Percentiles rank a stretch among this genome's conserved stretches.
phyloP scores from a whole-genome alignment of 2,113 vertebrate species.

The Mobula hypostoma region DNA sequence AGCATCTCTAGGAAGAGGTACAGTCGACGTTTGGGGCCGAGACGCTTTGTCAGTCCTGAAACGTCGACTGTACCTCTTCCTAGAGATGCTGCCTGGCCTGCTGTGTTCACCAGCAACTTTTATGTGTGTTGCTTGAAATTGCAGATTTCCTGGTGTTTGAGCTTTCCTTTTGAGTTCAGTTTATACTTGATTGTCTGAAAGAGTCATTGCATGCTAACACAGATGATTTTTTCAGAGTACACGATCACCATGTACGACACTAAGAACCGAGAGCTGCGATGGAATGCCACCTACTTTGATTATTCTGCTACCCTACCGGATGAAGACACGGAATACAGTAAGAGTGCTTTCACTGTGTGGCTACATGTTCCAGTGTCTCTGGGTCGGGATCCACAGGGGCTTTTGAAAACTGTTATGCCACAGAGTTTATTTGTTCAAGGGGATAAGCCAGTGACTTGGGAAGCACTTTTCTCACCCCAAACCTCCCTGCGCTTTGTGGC shows the following conservation, averaged over 20 bases:
- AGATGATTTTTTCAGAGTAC: conserved; percentile 67
- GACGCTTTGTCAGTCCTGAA: no score
- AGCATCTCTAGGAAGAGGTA: no score
- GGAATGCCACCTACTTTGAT: conserved; percentile 97
- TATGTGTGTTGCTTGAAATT: no score
- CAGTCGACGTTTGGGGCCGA: no score
- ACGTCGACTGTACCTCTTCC: no score
- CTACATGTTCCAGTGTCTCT: neutral
- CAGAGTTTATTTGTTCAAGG: no score
- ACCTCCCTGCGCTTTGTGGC: no score
- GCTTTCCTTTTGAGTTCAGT: neutral
- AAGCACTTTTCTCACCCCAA: no score
- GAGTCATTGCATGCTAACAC: neutral
- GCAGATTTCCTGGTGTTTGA: no score
- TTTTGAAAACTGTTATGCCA: neutral
- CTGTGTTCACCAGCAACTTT: no score
- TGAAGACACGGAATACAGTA: conserved; percentile 85
- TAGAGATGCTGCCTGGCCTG: no score
- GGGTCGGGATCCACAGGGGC: neutral
- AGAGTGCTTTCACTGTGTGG: conserved; percentile 38
- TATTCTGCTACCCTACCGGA: conserved; percentile 87
- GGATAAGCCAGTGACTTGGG: no score
- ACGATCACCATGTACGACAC: conserved; percentile 99
- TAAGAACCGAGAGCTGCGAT: conserved; percentile 87
- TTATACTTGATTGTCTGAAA: neutral